These are phyloP conservation scores for Galeruca laticollis DNA, from an alignment of 2,888 invertebrate genomes.

Conservation along the genomic window DNA sequence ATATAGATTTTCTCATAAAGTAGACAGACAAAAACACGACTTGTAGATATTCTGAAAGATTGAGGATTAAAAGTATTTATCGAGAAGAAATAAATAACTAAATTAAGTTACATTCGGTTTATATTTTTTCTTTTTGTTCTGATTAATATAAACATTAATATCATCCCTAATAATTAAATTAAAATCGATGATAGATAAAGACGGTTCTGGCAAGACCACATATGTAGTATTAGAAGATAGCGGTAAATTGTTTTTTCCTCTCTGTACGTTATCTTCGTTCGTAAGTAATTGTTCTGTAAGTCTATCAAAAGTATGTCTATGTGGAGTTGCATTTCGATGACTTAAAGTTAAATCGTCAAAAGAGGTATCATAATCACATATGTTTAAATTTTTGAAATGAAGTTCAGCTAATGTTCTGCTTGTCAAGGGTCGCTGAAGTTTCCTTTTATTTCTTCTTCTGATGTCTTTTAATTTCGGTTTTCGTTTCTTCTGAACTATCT, in stretches of 20 bases:
- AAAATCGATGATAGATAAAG: slow-evolving; percentile 79
- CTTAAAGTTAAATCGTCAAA: slow-evolving; percentile 64
- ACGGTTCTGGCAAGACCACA: slow-evolving; percentile 71
- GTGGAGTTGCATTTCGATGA: slow-evolving; percentile 57
- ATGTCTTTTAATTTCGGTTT: slow-evolving; percentile 51
- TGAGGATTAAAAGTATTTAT: too few species aligned
- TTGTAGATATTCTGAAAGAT: too few species aligned
- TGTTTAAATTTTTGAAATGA: slow-evolving; percentile 70
- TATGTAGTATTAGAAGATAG: slow-evolving; percentile 60
- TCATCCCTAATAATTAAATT: slow-evolving; percentile 72
- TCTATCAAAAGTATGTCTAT: slow-evolving; percentile 51
- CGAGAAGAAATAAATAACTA: neutral
- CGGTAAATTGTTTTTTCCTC: slow-evolving; percentile 41
- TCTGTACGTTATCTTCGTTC: slow-evolving; percentile 30
- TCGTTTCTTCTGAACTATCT: slow-evolving; percentile 61
- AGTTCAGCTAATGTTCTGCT: slow-evolving; percentile 68
- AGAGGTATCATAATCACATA: slow-evolving; percentile 70
- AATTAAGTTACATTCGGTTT: slow-evolving; percentile 31
- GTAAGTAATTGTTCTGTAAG: slow-evolving; percentile 51
- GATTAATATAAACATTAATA: slow-evolving; percentile 53
- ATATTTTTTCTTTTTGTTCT: slow-evolving; percentile 46
- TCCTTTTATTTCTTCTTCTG: slow-evolving; percentile 60
- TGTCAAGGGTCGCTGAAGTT: slow-evolving; percentile 65
- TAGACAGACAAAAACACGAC: too few species aligned
- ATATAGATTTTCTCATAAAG: too few species aligned